These are phyloP conservation scores for Brachionus sp. DNA, from an alignment of 1,140 invertebrate genomes.

Conservation along the genomic window DNA sequence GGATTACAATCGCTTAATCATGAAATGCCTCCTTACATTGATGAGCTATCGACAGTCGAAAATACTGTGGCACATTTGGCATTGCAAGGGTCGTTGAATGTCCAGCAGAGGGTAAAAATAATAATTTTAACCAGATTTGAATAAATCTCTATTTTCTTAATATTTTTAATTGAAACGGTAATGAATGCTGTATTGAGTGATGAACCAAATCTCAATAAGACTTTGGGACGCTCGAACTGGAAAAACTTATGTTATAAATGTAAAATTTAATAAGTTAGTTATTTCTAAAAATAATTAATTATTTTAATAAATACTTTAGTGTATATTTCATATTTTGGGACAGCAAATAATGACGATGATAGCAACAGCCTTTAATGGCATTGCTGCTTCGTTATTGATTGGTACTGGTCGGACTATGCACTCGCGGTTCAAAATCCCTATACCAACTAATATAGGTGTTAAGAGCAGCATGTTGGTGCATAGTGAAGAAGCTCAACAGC, in stretches of 20 bases:
- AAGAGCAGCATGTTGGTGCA: too few species aligned
- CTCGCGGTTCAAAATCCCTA: slow-evolving; percentile 61
- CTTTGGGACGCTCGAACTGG: too few species aligned
- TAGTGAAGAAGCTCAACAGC: slow-evolving; percentile 32
- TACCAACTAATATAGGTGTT: slow-evolving; percentile 51
- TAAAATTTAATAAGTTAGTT: not conserved
- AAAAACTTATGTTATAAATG: too few species aligned
- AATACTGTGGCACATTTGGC: too few species aligned
- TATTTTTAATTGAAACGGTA: too few species aligned
- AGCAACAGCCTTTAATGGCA: not conserved
- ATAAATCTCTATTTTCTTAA: too few species aligned
- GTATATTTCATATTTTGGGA: not conserved
- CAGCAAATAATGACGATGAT: not conserved
- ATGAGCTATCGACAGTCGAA: too few species aligned
- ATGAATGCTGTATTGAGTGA: too few species aligned
- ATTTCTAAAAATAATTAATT: not conserved
- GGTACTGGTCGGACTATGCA: slow-evolving; percentile 61
- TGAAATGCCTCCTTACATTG: too few species aligned
- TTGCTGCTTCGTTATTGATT: slow-evolving; percentile 48
- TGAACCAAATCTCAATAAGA: not conserved
- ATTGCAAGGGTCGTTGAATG: not conserved
- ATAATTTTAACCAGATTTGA: too few species aligned
- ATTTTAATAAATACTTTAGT: not conserved
- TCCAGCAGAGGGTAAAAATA: not conserved
- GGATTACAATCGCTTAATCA: too few species aligned